A percentile compares a stretch with the other conserved stretches of the same genome.
phyloP scores from a whole-genome alignment of 2,888 invertebrate genomes.

The Heliconius erato region DNA sequence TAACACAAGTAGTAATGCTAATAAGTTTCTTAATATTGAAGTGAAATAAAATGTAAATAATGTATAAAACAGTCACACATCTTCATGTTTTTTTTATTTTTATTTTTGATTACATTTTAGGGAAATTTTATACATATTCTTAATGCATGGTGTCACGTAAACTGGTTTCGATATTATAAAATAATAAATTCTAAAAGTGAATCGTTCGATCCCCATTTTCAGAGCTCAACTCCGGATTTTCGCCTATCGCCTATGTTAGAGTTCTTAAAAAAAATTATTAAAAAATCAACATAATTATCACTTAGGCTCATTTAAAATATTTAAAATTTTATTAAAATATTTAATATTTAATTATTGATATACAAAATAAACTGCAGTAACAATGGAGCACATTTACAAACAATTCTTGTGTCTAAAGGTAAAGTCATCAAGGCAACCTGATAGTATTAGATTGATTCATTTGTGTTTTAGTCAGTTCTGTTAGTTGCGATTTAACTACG shows the following conservation, averaged over 20 bases:
- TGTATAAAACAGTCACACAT: background rate
- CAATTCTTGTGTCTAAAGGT: slow-evolving; percentile 24
- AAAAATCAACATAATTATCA: background rate
- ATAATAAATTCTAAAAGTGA: too few relatives aligned
- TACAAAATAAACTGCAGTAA: slow-evolving; percentile 7
- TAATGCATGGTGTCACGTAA: too few relatives aligned
- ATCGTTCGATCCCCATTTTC: too few relatives aligned
- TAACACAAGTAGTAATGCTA: background rate
- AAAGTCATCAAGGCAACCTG: slow-evolving; percentile 23
- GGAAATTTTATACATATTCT: too few relatives aligned
- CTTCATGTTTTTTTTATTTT: background rate
- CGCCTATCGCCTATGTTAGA: too few relatives aligned
- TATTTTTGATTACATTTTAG: background rate
- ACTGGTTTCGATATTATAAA: too few relatives aligned
- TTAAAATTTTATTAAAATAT: background rate
- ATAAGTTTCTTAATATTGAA: background rate
- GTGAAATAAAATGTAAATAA: slow-evolving; percentile 5
- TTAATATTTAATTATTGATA: background rate
- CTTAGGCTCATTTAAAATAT: background rate
- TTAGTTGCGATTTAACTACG: background rate
- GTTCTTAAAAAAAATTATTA: too few relatives aligned
- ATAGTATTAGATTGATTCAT: slow-evolving; percentile 22
- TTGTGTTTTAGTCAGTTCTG: background rate
- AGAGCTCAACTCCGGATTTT: too few relatives aligned
- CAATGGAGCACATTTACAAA: slow-evolving; percentile 41